Evolutionary conservation across 1,140 invertebrate genomes (phyloP).

Genomic region (Bombus breviceps): DNA sequence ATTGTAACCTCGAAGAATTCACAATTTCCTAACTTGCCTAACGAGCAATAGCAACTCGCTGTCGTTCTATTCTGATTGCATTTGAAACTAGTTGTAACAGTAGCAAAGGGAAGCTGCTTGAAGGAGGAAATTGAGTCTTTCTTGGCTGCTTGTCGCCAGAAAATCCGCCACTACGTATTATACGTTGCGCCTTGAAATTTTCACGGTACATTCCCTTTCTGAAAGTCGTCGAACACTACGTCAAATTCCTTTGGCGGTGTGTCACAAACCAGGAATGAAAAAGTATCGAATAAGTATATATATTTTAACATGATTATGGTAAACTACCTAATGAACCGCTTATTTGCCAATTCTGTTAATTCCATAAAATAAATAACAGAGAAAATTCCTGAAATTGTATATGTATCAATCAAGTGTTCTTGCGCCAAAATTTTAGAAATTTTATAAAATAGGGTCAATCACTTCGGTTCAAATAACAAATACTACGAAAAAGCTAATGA

Average conservation of each 20-base stretch:
- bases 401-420: too few relatives aligned
- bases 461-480: too few relatives aligned
- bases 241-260: neutral
- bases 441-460: too few relatives aligned
- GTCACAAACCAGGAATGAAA: neutral
- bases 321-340: too few relatives aligned
- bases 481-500: too few relatives aligned
- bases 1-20: slow-evolving; percentile 14
- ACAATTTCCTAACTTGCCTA: slow-evolving; percentile 8
- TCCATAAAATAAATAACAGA: too few relatives aligned
- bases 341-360: too few relatives aligned
- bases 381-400: too few relatives aligned
- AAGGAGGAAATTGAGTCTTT: slow-evolving; percentile 20
- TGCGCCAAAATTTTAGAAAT: too few relatives aligned
- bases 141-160: neutral
- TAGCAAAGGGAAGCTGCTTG: neutral
- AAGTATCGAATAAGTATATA: too few relatives aligned
- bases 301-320: too few relatives aligned
- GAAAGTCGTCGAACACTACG: neutral
- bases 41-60: slow-evolving; percentile 9
- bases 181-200: neutral
- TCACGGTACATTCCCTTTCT: neutral
- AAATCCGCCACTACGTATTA: neutral
- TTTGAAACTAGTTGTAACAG: slow-evolving; percentile 29
- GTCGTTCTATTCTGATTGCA: neutral